A percentile compares a stretch with the other conserved stretches of the same genome.
Evolutionary conservation across 2,113 vertebrate species (phyloP).

Genomic region (Colossoma macropomum): DNA sequence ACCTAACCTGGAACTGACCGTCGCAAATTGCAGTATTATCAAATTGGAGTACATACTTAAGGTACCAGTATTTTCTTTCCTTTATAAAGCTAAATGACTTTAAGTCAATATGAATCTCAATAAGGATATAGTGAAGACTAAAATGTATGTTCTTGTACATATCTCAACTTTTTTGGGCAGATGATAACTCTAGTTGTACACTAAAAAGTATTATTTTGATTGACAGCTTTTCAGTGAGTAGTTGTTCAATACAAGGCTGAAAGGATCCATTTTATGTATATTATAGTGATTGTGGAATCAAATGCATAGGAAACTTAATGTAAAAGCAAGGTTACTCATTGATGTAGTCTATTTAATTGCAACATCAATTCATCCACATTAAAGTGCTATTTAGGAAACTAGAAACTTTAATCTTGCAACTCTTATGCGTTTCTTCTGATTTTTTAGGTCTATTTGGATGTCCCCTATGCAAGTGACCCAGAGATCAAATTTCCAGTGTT

Average conservation of each 20-base stretch:
- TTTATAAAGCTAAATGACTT: neutral
- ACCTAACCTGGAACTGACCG: conserved; percentile 27
- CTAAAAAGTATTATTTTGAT: no score
- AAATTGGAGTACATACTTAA: conserved; percentile 70
- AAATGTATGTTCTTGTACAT: no score
- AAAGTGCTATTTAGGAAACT: neutral
- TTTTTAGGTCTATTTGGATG: conserved; percentile 71
- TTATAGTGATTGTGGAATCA: no score
- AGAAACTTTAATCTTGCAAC: neutral
- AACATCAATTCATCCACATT: neutral
- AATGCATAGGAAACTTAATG: no score
- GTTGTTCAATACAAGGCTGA: no score
- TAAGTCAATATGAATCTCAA: no score
- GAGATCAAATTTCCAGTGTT: conserved; percentile 66
- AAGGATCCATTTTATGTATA: no score
- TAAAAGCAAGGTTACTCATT: no score
- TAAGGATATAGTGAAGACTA: neutral
- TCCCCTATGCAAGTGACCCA: conserved; percentile 73
- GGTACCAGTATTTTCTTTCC: conserved; percentile 50
- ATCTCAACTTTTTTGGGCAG: no score
- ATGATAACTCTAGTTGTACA: no score
- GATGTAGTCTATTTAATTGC: no score
- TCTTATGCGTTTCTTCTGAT: neutral
- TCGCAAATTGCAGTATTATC: conserved; percentile 72
- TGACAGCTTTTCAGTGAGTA: no score